These are phyloP conservation scores for Metopolophium dirhodum DNA, from an alignment of 1,140 invertebrate species.

Conservation along the genomic window DNA sequence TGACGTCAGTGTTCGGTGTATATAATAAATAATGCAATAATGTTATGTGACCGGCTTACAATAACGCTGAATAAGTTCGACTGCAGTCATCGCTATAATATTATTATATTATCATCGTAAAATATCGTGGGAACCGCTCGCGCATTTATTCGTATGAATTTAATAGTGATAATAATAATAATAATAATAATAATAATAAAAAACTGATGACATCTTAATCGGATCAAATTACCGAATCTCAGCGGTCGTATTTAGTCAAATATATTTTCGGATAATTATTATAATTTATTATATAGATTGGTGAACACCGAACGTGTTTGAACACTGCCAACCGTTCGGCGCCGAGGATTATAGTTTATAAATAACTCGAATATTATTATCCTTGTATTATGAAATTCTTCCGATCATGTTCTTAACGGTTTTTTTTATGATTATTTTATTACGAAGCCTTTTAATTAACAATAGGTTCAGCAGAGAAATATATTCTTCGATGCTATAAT, in stretches of 20 bases:
- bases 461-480: neutral
- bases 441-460: neutral
- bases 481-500: neutral
- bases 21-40: neutral
- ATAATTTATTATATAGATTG: neutral
- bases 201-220: conserved; percentile 10
- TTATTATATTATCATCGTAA: neutral
- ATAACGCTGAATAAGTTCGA: neutral
- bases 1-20: neutral
- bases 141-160: neutral
- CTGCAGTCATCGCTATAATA: neutral
- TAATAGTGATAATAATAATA: neutral
- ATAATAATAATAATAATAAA: neutral
- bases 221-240: neutral
- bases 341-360: neutral
- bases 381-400: neutral
- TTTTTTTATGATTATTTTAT: neutral
- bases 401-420: neutral
- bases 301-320: neutral
- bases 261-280: conserved; percentile 18
- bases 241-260: neutral
- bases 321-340: neutral
- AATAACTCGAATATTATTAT: conserved; percentile 13
- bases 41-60: neutral
- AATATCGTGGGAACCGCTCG: neutral